phyloP scores from a whole-genome alignment of 2,113 vertebrate species.

The Mugil cephalus region DNA sequence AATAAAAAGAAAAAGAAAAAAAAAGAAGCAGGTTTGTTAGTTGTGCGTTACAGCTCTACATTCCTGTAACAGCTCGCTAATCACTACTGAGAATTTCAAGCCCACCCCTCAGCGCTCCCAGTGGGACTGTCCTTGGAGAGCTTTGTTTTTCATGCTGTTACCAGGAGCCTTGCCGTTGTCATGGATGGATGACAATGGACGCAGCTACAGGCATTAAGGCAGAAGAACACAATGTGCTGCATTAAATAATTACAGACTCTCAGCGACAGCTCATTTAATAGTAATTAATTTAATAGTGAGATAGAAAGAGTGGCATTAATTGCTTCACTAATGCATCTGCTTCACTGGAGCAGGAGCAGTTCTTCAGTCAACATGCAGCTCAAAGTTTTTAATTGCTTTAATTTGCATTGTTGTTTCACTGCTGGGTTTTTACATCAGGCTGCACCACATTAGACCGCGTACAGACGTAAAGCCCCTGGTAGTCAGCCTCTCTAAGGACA shows the following conservation, averaged over 20 bases:
- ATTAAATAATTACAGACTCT: slow-evolving; percentile 6
- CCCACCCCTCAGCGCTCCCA: slow-evolving; percentile 4
- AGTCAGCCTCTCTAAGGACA: slow-evolving; percentile 25
- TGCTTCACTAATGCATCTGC: too few relatives aligned
- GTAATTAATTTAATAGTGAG: background rate
- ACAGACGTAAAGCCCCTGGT: slow-evolving; percentile 19
- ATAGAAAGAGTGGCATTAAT: background rate
- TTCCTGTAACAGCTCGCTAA: slow-evolving; percentile 33
- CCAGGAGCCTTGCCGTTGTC: slow-evolving; percentile 65
- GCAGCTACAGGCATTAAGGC: slow-evolving; percentile 31
- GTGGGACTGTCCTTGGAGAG: slow-evolving; percentile 42
- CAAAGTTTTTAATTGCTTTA: background rate
- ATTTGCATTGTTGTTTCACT: background rate
- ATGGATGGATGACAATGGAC: too few relatives aligned
- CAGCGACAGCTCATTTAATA: background rate
- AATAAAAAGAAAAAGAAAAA: too few relatives aligned
- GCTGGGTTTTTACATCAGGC: background rate
- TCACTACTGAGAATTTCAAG: slow-evolving; percentile 37
- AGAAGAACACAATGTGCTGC: slow-evolving; percentile 4
- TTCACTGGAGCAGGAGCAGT: background rate
- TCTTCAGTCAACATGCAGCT: background rate
- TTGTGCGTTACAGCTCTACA: background rate
- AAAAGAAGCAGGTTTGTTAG: background rate
- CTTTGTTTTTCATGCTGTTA: slow-evolving; percentile 75
- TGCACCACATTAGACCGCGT: background rate